Evolutionary conservation across 2,888 invertebrate genomes (phyloP).

Genomic region (Ectemnius cavifrons): DNA sequence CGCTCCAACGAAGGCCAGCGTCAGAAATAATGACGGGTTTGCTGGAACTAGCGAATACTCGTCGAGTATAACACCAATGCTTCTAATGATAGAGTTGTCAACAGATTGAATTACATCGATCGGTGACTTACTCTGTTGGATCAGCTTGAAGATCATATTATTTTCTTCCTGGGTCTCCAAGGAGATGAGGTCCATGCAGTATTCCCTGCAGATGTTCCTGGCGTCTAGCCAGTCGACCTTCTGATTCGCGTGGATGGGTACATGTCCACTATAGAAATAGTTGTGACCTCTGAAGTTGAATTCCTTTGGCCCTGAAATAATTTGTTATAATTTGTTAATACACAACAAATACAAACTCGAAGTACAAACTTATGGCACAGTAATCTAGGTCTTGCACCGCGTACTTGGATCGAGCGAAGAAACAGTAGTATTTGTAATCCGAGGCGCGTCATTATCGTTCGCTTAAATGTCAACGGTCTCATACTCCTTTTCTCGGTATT

Average conservation of each 20-base stretch:
- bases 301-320: conserved; percentile 88
- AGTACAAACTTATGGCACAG: no score
- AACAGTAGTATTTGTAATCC: conserved; percentile 56
- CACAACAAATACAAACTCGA: background rate
- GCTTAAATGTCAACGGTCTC: conserved; percentile 70
- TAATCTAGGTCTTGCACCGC: no score
- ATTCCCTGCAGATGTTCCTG: conserved; percentile 93
- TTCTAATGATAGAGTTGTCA: background rate
- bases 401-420: no score
- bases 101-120: no score
- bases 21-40: background rate
- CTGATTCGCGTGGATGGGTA: conserved; percentile 87
- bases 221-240: conserved; percentile 95
- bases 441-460: conserved; percentile 63
- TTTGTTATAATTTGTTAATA: background rate
- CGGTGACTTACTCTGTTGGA: conserved; percentile 86
- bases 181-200: conserved; percentile 95
- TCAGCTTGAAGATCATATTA: conserved; percentile 91
- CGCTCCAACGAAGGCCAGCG: background rate
- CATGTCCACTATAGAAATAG: conserved; percentile 92
- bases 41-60: no score
- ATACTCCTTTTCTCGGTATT: conserved; percentile 52
- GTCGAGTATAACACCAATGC: background rate
- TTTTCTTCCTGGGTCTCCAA: conserved; percentile 94
- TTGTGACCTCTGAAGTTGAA: conserved; percentile 92